Percentiles rank a stretch among this genome's conserved stretches.
Conservation (phyloP, 2,888 invertebrate species). For the Drosophila birchii region DNA sequence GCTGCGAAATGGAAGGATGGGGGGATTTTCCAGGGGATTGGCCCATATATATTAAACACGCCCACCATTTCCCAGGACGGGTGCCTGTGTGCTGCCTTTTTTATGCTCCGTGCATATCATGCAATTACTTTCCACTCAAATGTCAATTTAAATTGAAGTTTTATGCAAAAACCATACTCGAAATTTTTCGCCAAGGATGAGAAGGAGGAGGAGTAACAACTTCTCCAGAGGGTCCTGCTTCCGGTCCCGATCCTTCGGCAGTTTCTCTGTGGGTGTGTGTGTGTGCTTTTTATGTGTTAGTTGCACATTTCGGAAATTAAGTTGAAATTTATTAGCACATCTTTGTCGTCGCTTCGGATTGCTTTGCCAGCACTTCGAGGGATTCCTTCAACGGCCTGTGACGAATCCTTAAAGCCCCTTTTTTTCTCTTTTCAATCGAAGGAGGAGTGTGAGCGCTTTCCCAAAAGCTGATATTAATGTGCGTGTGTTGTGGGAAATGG, state of each 20-base stretch:
- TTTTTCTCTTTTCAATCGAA: conserved; percentile 17
- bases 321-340: conserved; percentile 80
- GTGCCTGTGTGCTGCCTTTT: conserved; percentile 62
- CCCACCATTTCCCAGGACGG: conserved; percentile 60
- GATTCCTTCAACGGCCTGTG: conserved; percentile 39
- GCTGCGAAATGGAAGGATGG: conserved; percentile 19
- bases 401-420: conserved; percentile 52
- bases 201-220: conserved; percentile 56
- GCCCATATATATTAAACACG: conserved; percentile 75
- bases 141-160: conserved; percentile 81
- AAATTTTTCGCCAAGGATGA: conserved; percentile 60
- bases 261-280: not conserved
- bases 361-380: conserved; percentile 70
- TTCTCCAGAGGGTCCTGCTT: conserved; percentile 57
- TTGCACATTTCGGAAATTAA: conserved; percentile 80
- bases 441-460: not conserved
- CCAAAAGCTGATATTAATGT: conserved; percentile 45
- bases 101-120: conserved; percentile 77
- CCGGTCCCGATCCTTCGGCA: conserved; percentile 15
- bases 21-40: conserved; percentile 2
- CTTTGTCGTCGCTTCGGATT: conserved; percentile 79
- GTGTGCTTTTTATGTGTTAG: conserved; percentile 78
- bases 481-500: conserved; percentile 37
- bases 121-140: conserved; percentile 82
- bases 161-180: conserved; percentile 80